Conservation (phyloP, 2,113 vertebrate genomes). For the Rattus norvegicus region DNA sequence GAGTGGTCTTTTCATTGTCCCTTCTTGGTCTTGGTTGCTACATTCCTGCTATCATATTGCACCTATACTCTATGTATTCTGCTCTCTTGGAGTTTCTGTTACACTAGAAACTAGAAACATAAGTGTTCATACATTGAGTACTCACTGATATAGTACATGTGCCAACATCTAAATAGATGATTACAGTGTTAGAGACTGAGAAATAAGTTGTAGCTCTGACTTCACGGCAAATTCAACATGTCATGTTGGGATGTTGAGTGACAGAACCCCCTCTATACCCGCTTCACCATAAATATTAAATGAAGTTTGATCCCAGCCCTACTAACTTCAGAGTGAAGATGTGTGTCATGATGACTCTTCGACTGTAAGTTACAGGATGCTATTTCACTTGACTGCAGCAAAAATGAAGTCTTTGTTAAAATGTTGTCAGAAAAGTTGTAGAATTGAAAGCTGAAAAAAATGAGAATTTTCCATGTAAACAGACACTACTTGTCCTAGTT, state of each 20-base stretch:
- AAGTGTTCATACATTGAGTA: neutral
- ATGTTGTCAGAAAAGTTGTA: neutral
- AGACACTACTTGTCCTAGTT: neutral
- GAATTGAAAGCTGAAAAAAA: neutral
- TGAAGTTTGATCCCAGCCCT: neutral
- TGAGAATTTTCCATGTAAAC: neutral
- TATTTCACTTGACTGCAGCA: neutral
- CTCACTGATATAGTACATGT: neutral
- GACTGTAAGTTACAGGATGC: neutral
- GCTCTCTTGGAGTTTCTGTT: neutral
- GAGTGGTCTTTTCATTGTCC: neutral
- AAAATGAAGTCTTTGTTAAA: neutral
- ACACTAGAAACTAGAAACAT: neutral
- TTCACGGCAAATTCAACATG: neutral
- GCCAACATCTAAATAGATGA: neutral
- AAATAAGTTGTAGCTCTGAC: neutral
- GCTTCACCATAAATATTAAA: neutral
- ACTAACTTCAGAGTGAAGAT: neutral
- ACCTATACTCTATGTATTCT: neutral
- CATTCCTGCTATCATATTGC: neutral
- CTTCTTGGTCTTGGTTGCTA: neutral
- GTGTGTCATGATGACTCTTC: neutral
- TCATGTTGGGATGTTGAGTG: neutral
- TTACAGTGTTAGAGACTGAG: neutral
- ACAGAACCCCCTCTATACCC: neutral